These are phyloP conservation scores for Phoenicopterus ruber DNA, from an alignment of 2,113 vertebrate genomes.

Conservation along the genomic window DNA sequence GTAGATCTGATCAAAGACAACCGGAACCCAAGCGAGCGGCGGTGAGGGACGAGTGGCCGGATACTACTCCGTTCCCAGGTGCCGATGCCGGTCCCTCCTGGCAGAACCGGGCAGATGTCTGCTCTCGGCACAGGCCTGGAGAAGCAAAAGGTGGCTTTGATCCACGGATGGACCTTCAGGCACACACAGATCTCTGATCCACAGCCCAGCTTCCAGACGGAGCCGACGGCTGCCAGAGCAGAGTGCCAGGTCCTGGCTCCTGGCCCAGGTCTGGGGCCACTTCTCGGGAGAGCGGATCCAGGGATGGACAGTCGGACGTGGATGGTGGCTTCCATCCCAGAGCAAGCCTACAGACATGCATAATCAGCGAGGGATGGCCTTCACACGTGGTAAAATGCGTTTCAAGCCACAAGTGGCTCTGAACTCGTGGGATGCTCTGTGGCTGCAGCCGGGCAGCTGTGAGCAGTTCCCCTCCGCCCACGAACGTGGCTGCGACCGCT, in stretches of 20 bases:
- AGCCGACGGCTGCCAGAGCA: not conserved
- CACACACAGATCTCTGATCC: not conserved
- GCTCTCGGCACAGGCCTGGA: not conserved
- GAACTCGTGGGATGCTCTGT: not conserved
- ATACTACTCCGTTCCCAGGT: not conserved
- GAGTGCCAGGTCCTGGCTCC: not conserved
- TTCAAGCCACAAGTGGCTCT: not conserved
- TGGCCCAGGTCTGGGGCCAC: not conserved
- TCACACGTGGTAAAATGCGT: rapidly evolving
- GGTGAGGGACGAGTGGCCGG: not conserved
- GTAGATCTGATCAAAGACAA: not conserved
- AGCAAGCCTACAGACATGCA: rapidly evolving
- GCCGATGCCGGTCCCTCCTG: not conserved
- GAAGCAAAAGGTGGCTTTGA: not conserved
- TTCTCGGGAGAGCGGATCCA: not conserved
- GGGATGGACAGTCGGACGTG: rapidly evolving
- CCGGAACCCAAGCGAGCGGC: rapidly evolving
- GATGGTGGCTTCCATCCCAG: not conserved
- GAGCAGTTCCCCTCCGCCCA: rapidly evolving
- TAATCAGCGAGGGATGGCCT: not conserved
- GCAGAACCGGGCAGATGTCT: not conserved
- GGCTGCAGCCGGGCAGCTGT: not conserved
- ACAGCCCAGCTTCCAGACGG: not conserved
- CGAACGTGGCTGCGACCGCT: not conserved
- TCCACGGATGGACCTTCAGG: not conserved